A percentile compares a stretch with the other conserved stretches of the same genome.
Evolutionary conservation across 92 coral and sea anemone genomes (phyloP).

Genomic region (Montipora capitata): DNA sequence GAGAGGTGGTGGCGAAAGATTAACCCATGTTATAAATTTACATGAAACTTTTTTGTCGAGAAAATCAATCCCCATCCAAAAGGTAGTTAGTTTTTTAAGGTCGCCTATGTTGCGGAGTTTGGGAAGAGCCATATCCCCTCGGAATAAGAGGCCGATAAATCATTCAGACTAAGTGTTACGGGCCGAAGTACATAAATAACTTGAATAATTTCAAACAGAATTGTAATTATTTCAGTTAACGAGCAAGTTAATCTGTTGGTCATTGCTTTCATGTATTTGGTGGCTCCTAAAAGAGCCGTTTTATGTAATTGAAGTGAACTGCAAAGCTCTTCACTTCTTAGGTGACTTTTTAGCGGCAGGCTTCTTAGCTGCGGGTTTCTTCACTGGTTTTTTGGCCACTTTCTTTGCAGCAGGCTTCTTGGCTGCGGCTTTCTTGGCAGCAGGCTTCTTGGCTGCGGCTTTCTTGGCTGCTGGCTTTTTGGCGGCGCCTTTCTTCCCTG

Average conservation of each 20-base stretch:
- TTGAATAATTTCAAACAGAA: no score
- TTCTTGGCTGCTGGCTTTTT: slow-evolving; percentile 58
- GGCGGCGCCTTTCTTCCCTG: slow-evolving; percentile 49
- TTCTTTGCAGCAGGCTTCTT: slow-evolving; percentile 28
- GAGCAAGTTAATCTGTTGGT: neutral
- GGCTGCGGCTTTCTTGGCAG: slow-evolving; percentile 53
- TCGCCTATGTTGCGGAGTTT: no score
- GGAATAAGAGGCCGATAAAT: no score
- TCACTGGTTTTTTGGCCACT: slow-evolving; percentile 22
- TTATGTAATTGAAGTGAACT: neutral
- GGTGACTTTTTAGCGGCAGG: slow-evolving; percentile 31
- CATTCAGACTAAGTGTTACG: no score
- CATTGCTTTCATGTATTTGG: slow-evolving; percentile 25
- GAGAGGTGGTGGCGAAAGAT: no score
- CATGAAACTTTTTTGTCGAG: no score
- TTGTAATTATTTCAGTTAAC: no score
- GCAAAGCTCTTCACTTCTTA: slow-evolving; percentile 24
- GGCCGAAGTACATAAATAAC: no score
- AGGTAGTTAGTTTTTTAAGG: no score
- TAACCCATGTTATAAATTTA: no score
- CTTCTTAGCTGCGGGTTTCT: slow-evolving; percentile 35
- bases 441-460: slow-evolving; percentile 51
- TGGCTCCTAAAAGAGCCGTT: slow-evolving; percentile 52
- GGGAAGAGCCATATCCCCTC: no score
- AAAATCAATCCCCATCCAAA: no score